phyloP scores from a whole-genome alignment of 2,113 vertebrate genomes.

The Upupa epops region DNA sequence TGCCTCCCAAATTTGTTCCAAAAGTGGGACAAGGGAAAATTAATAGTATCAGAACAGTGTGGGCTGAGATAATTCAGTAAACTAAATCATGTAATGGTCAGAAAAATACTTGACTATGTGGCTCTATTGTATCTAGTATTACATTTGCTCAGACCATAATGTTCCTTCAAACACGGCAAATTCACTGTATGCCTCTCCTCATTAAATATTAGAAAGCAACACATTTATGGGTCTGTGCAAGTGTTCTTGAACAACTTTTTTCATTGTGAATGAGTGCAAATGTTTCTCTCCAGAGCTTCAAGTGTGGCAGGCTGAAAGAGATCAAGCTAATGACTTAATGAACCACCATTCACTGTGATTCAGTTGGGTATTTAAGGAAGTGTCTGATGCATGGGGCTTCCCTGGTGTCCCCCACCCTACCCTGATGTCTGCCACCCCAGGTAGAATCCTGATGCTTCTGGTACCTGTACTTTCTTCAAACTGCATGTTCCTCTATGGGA shows the following conservation, averaged over 20 bases:
- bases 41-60: neutral
- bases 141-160: neutral
- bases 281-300: neutral
- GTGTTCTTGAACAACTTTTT: neutral
- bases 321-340: neutral
- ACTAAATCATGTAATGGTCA: neutral
- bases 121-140: neutral
- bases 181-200: neutral
- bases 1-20: too few species aligned
- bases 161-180: neutral
- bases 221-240: neutral
- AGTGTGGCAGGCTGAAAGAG: neutral
- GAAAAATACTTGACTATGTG: neutral
- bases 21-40: too few species aligned
- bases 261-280: neutral
- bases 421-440: neutral
- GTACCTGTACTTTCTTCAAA: neutral
- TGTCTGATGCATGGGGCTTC: rapidly evolving
- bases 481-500: neutral
- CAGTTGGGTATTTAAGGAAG: neutral
- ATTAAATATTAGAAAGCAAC: neutral
- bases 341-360: neutral
- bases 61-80: neutral
- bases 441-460: neutral
- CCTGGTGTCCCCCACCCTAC: neutral